Evolutionary conservation across 2,888 invertebrate species (phyloP), one percentile per base, ranked within the genome.

Genomic region (Elegia similella): DNA sequence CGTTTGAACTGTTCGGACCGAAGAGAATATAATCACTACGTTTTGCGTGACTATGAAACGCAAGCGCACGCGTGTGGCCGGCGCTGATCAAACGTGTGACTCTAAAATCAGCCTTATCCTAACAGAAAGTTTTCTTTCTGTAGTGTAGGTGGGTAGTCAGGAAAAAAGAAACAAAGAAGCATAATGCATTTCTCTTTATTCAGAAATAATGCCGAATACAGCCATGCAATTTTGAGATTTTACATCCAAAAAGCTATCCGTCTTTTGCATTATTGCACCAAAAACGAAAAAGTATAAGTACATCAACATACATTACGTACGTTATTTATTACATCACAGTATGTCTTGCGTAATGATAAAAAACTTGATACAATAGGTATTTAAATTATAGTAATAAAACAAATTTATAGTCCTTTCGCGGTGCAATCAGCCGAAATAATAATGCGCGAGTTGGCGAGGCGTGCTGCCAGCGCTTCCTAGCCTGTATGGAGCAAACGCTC

Each of bases 141-240:
- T 34, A 0, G 10, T n/a, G 38, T 34, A 30, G 5, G 23, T 23
- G 23, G 5, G 6, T 44, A 43, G 6, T 12, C 16, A 46, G 10
- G 23, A 10, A 10, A 8, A 32, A 44, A 62, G 69, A 72, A 65
- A 63, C 67, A 58, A 60, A n/a, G 59, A 55, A 65, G 73, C 66
- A 75, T 50, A 70, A 77, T 72, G 78, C 83, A 86, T 80, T 77
- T 76, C 75, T 80, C 76, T 87, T 86, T 86, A 85, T 82, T 87
- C 71, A 80, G 81, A 85, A 80, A 78, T 67, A 77, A 83, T 81
- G 85, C 83, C 73, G 62, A 75, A 77, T 74, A 74, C 69, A 80
- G 75, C 84, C 80, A 82, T 77, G 74, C 73, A 76, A 78, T 83
- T 79, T 80, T 67, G 75, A 83, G 76, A 79, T 79, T 77, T 38